Percentiles rank a stretch among this genome's conserved stretches.
phyloP scores from a whole-genome alignment of 2,113 vertebrate species.

The Ptychochromis oligacanthus region DNA sequence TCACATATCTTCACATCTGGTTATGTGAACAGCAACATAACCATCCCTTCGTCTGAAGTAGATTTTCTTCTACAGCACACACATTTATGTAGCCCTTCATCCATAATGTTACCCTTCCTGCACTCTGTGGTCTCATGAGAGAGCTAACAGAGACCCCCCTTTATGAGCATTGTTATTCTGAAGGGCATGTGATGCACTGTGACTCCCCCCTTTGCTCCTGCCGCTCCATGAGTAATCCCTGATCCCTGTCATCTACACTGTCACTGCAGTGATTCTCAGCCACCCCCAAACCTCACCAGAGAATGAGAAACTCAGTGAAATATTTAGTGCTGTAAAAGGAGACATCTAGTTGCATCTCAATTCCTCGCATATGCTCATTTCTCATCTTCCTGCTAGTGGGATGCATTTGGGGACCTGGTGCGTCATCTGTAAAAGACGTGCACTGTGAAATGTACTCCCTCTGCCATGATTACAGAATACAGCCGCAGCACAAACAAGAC shows the following conservation, averaged over 20 bases:
- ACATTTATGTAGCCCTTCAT: neutral
- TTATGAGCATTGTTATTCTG: constrained; percentile 19
- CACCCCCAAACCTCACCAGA: neutral
- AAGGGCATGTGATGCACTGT: constrained; percentile 9
- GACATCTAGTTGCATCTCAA: constrained; percentile 40
- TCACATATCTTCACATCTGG: neutral
- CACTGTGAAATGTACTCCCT: constrained; percentile 45
- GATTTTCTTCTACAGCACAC: neutral
- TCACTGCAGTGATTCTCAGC: constrained; percentile 18
- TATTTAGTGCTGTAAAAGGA: constrained; percentile 42
- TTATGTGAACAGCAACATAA: constrained; percentile 21
- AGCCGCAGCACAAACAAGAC: constrained; percentile 56
- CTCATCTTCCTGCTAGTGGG: constrained; percentile 17
- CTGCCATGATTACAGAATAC: constrained; percentile 50
- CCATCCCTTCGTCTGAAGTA: neutral
- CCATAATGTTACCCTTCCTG: neutral
- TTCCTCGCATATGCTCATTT: constrained; percentile 20
- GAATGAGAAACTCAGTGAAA: constrained; percentile 17
- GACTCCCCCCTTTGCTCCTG: neutral
- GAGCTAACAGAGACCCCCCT: neutral
- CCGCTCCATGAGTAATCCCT: neutral
- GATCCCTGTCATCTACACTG: constrained; percentile 10
- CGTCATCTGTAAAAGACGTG: constrained; percentile 49
- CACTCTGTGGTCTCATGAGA: constrained; percentile 18
- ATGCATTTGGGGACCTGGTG: constrained; percentile 14